Evolutionary conservation across 2,888 invertebrate genomes (phyloP), one percentile per base, ranked within the genome.

Genomic region (Himalopsyche japonica): DNA sequence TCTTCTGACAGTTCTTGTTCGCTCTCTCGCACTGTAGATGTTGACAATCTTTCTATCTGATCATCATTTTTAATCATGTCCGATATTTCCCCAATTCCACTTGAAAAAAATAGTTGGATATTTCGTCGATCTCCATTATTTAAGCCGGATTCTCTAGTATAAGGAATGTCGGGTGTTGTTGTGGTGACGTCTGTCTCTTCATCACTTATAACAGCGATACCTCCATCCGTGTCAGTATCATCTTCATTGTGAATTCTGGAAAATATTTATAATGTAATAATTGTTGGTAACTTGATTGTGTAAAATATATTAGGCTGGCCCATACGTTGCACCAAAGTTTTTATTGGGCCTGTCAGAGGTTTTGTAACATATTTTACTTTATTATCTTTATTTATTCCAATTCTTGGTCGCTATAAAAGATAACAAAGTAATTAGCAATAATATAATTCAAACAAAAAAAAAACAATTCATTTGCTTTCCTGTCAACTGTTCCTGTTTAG

Each of bases 141-240:
- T 12, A 70, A 30, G 15, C n/a, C 12, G 10, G 83, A 87, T 88
- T 84, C 57, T 77, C 82, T 83, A 90, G 90, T 87, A 89, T 89
- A n/a, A 89, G 89, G 32, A 82, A 24, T 20, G 12, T 82, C 48
- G 30, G 30, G 64, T 8, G 30, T 32, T 24, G 81, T 78, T 7
- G 78, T 79, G 20, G 64, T 81, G 3, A 47, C 81, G 30, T 90
- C 90, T 2, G 20, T 1, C 80, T 92, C 92, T 88, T 92, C 92
- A 87, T 92, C 92, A 86, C 90, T 92, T 80, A 92, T 92, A 82
- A 92, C 91, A 70, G 92, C 92, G 88, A 92, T 92, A 12, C 70
- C 27, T 1, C 92, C 92, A 89, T 92, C 92, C 37, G 92, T 92
- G 86, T 92, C 92, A 87, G 92, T 92, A 89, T 92, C 92, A 88